Conservation (phyloP, 2,113 vertebrate genomes). For the Malurus alboscapulatus region DNA sequence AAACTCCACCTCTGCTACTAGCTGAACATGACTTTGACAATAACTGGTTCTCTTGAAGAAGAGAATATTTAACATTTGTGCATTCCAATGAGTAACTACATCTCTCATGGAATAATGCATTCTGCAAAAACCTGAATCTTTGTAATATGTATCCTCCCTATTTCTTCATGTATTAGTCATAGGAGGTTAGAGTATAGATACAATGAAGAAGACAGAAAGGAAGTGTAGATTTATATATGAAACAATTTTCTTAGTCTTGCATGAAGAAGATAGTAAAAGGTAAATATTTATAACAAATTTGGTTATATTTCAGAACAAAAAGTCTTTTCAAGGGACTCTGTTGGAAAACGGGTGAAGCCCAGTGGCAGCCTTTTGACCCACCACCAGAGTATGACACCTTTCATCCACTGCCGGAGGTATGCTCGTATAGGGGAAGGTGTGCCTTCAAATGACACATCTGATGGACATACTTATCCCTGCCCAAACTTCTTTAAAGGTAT, state of each 20-base stretch:
- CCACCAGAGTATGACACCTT: not conserved
- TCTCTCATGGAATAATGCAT: not conserved
- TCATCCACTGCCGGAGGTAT: not conserved
- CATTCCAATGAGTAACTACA: not conserved
- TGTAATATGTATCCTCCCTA: not conserved
- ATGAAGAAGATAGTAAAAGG: not conserved
- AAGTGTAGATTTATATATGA: not conserved
- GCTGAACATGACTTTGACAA: not conserved
- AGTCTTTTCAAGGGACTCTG: not conserved
- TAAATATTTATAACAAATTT: not conserved
- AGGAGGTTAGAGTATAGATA: fast-evolving
- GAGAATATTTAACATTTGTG: not conserved
- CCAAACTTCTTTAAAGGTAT: not conserved
- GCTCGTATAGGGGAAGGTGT: fast-evolving
- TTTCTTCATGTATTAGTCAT: not conserved
- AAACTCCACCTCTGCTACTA: not conserved
- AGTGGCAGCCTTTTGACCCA: not conserved
- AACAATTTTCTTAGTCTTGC: not conserved
- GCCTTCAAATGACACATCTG: not conserved
- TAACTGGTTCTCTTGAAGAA: not conserved
- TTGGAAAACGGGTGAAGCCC: not conserved
- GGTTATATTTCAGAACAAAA: not conserved
- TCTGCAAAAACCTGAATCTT: not conserved
- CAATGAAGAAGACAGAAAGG: not conserved
- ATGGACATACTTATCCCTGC: not conserved